Percentiles rank a stretch among this genome's conserved stretches.
Conservation (phyloP, 2,888 invertebrate species). For the Cheilosia variabilis region DNA sequence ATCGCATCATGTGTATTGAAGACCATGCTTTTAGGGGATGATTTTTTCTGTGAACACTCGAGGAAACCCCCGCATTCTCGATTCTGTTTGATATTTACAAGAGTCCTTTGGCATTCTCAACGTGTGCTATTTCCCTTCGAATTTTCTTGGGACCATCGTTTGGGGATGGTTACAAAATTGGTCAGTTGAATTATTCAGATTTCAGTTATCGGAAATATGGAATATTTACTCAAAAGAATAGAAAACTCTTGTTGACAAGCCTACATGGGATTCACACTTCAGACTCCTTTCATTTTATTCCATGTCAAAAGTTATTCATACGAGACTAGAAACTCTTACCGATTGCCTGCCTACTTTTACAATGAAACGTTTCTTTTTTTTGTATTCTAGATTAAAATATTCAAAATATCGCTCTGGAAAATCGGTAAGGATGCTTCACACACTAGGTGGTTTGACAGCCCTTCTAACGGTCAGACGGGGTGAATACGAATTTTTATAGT, state of each 20-base stretch:
- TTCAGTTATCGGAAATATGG: too few relatives aligned
- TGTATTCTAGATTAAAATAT: constrained; percentile 49
- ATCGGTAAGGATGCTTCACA: constrained; percentile 56
- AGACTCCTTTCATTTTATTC: constrained; percentile 2
- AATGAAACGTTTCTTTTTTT: constrained; percentile 17
- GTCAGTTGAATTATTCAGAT: too few relatives aligned
- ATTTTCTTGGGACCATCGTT: neutral
- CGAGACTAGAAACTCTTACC: constrained; percentile 1
- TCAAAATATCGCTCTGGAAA: constrained; percentile 36
- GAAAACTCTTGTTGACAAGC: too few relatives aligned
- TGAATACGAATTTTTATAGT: constrained; percentile 66
- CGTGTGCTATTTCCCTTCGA: neutral
- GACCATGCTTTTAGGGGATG: constrained; percentile 25
- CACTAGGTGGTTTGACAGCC: constrained; percentile 65
- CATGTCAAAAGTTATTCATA: neutral
- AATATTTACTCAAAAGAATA: too few relatives aligned
- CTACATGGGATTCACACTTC: neutral
- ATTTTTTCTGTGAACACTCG: neutral
- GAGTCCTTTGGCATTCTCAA: neutral
- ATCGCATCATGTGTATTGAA: constrained; percentile 27
- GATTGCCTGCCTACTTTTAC: constrained; percentile 2
- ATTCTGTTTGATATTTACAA: neutral
- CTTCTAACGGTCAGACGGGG: constrained; percentile 72
- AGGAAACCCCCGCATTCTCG: neutral
- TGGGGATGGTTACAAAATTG: neutral